Evolutionary conservation across 2,113 vertebrate genomes (phyloP), one percentile per base, ranked within the genome.

Genomic region (Neodontobutis hainanensis): DNA sequence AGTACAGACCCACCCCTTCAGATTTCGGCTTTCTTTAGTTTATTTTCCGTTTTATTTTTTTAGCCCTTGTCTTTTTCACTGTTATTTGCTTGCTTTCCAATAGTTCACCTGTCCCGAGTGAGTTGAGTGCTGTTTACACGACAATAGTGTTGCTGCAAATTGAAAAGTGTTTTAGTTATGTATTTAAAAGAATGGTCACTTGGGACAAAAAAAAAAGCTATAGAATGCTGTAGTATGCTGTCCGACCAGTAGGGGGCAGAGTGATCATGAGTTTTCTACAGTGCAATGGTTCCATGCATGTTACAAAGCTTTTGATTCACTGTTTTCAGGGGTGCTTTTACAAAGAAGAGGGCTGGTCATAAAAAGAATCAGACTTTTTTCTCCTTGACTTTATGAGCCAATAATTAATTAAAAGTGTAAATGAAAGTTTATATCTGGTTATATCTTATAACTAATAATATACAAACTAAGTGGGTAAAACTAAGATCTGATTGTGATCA

Each of bases 11-110:
- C 61, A 40, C 60, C 61, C 76, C 70, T 55, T 75, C 65, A 77
- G 61, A 81, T 83, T 88, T 84, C 80, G 78, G 64, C 88, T 86
- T 90, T 89, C 88, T 92, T 88, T 27, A 90, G 89, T 88, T 88
- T 85, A 82, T 87, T 73, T 81, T 80, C 68, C 72, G 85, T 77
- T 82, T 12, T 70, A 65, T 79, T 44, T 78, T n/a, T 62, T 78
- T 53, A 62, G 62, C 65, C 57, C 71, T 67, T 2, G 8, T 16
- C 57, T 61, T 67, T 12, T 58, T 52, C 65, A n/a, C 1, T 68
- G 43, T 75, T 27, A 27, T 51, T 70, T 78, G 50, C 61, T 62
- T 19, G 61, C 60, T 52, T 27, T 27, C 35, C 53, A 15, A 58
- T 11, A 2, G 5, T 51, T 64, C 35, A 49, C 40, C 44, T 47